These are phyloP conservation scores for Siderastrea radians DNA, from an alignment of 92 coral and sea anemone species.

Conservation along the genomic window DNA sequence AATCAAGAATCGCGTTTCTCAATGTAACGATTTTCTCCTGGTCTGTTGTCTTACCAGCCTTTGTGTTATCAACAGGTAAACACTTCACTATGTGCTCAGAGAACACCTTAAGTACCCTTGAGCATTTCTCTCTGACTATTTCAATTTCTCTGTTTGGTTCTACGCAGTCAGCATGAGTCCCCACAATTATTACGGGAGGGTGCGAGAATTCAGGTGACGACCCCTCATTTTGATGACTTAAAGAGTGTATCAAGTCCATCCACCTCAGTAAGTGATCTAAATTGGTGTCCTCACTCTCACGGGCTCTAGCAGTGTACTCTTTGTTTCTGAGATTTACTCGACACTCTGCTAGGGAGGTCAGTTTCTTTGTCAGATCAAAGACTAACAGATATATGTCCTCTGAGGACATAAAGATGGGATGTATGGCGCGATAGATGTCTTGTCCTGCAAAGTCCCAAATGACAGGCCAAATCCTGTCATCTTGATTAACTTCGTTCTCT, in stretches of 20 bases:
- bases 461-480: slow-evolving; percentile 1
- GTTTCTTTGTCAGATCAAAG: neutral
- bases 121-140: neutral
- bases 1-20: neutral
- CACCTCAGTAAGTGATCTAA: no score
- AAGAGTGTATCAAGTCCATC: slow-evolving; percentile 7
- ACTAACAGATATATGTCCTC: slow-evolving; percentile 4
- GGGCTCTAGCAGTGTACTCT: neutral
- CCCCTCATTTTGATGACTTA: neutral
- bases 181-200: neutral
- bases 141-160: neutral
- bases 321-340: neutral
- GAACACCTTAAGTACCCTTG: no score
- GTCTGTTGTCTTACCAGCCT: no score
- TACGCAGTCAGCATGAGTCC: slow-evolving; percentile 12
- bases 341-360: neutral
- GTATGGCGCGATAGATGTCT: no score
- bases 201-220: neutral
- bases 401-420: no score
- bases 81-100: neutral
- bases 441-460: no score
- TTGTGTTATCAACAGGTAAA: slow-evolving; percentile 1
- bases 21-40: neutral
- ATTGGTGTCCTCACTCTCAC: neutral
- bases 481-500: neutral